Conservation (phyloP, 1,140 invertebrate genomes). For the Drosophila nikananu region DNA sequence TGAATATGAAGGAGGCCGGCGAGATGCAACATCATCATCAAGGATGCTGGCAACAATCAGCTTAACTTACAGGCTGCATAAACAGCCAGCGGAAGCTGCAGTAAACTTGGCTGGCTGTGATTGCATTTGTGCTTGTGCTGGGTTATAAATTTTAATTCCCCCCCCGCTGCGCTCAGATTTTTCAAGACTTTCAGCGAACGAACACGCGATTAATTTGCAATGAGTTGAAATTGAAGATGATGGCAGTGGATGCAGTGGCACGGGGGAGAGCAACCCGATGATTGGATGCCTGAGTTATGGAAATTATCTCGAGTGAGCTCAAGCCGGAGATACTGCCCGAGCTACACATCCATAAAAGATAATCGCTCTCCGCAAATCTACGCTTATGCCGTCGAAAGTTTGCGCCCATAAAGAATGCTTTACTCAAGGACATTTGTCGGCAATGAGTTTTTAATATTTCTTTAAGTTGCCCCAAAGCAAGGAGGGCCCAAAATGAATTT, state of each 20-base stretch:
- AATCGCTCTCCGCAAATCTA: slow-evolving; percentile 55
- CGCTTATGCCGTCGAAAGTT: slow-evolving; percentile 42
- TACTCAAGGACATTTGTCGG: slow-evolving; percentile 48
- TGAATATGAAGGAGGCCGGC: slow-evolving; percentile 60
- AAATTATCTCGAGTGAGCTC: slow-evolving; percentile 14
- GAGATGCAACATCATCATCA: slow-evolving; percentile 41
- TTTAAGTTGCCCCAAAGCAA: slow-evolving; percentile 29
- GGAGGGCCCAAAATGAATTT: slow-evolving; percentile 58
- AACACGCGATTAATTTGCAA: slow-evolving; percentile 73
- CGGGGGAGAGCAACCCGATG: neutral
- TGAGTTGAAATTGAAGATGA: slow-evolving; percentile 79
- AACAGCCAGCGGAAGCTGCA: slow-evolving; percentile 60
- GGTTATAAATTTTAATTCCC: slow-evolving; percentile 77
- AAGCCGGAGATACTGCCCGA: neutral
- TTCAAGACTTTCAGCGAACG: slow-evolving; percentile 33
- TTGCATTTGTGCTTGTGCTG: slow-evolving; percentile 68
- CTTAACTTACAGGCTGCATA: slow-evolving; percentile 75
- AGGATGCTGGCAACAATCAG: slow-evolving; percentile 59
- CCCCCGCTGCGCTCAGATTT: slow-evolving; percentile 15
- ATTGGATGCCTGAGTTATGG: slow-evolving; percentile 12
- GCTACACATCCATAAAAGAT: slow-evolving; percentile 43
- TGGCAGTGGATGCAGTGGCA: slow-evolving; percentile 37
- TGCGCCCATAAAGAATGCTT: slow-evolving; percentile 37
- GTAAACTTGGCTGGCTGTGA: slow-evolving; percentile 58
- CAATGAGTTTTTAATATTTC: slow-evolving; percentile 74